phyloP scores from a whole-genome alignment of 2,888 invertebrate species.

The Invenusta paracnida region DNA sequence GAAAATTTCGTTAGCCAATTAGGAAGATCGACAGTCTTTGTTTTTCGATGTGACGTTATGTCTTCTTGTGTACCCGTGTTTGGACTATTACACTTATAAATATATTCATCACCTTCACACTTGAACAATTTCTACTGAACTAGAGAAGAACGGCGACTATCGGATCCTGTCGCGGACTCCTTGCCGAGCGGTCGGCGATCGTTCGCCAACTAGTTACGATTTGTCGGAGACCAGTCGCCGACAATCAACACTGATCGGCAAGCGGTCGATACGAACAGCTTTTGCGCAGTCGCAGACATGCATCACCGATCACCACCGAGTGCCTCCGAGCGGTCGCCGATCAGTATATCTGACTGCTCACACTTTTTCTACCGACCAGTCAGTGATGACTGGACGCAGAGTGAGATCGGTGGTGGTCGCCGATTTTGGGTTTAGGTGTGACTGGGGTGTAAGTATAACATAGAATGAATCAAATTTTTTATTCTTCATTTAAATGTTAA shows the following conservation, averaged over 20 bases:
- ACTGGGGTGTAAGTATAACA: neutral
- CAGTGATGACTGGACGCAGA: neutral
- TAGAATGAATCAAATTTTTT: neutral
- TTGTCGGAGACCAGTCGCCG: neutral
- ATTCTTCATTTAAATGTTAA: too few species aligned
- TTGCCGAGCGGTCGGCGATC: neutral
- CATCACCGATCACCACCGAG: conserved; percentile 6
- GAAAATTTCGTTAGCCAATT: neutral
- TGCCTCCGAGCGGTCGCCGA: neutral
- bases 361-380: neutral
- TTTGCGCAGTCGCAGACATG: conserved; percentile 25
- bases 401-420: conserved; percentile 10
- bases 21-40: neutral
- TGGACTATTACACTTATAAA: too few species aligned
- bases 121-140: neutral
- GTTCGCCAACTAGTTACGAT: neutral
- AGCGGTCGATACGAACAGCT: conserved; percentile 9
- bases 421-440: neutral
- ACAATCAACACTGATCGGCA: neutral
- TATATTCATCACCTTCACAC: too few species aligned
- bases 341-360: conserved; percentile 13
- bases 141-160: neutral
- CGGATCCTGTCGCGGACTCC: too few species aligned
- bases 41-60: neutral
- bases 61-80: neutral